Percentiles rank a stretch among this genome's conserved stretches.
phyloP scores from a whole-genome alignment of 1,140 invertebrate genomes.

The Cyphomyrmex costatus region DNA sequence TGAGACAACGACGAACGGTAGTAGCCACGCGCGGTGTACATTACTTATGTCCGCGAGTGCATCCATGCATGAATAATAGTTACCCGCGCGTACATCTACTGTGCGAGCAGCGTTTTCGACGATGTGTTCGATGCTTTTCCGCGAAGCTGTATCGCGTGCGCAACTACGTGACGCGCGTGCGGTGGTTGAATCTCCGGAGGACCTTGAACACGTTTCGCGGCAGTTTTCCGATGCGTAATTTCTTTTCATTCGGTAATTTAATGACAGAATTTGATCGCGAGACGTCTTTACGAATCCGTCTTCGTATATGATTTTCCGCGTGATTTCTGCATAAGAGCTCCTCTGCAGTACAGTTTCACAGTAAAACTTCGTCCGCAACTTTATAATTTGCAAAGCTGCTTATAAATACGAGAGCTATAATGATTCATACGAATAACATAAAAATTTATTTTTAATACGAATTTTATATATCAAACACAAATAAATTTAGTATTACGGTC shows the following conservation, averaged over 20 bases:
- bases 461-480: not conserved
- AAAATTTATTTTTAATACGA: not conserved
- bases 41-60: slow-evolving; percentile 67
- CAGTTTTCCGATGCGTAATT: slow-evolving; percentile 39
- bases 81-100: slow-evolving; percentile 78
- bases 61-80: slow-evolving; percentile 78
- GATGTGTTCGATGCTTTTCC: slow-evolving; percentile 47
- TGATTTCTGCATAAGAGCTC: not conserved
- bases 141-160: slow-evolving; percentile 58
- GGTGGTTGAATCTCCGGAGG: slow-evolving; percentile 26
- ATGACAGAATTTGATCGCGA: not conserved
- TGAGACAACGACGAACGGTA: slow-evolving; percentile 34
- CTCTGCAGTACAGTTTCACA: not conserved
- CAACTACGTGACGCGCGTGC: slow-evolving; percentile 22
- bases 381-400: not conserved
- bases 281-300: not conserved
- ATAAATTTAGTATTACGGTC: not conserved
- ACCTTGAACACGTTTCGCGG: slow-evolving; percentile 47
- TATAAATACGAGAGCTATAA: not conserved
- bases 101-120: slow-evolving; percentile 33
- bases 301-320: not conserved
- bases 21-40: not conserved
- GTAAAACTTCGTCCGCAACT: not conserved
- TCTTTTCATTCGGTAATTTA: slow-evolving; percentile 42
- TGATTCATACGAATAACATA: not conserved